Percentiles rank a stretch among this genome's conserved stretches.
phyloP scores from a whole-genome alignment of 2,797 vertebrate species.

The Aplochiton taeniatus region DNA sequence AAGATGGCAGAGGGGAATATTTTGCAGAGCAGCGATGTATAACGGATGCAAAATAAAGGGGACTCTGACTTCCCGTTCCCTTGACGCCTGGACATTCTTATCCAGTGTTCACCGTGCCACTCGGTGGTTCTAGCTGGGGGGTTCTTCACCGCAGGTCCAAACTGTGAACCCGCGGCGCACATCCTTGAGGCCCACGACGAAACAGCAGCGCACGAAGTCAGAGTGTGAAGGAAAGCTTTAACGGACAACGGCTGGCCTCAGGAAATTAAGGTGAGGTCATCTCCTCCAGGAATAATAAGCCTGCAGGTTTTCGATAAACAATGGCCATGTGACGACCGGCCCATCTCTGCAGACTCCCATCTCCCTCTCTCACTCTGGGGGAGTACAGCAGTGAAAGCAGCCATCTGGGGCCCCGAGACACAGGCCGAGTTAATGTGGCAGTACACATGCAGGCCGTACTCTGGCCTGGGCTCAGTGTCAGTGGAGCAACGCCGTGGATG shows the following conservation, averaged over 20 bases:
- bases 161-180: too few relatives aligned
- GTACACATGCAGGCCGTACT: conserved; percentile 36
- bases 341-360: conserved; percentile 34
- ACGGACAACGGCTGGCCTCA: conserved; percentile 9
- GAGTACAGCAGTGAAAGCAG: conserved; percentile 59
- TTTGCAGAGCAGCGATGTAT: conserved; percentile 26
- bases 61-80: too few relatives aligned
- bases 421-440: not conserved
- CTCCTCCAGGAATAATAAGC: conserved; percentile 37
- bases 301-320: conserved; percentile 45
- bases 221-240: conserved; percentile 20
- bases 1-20: conserved; percentile 24
- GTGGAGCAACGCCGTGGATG: conserved; percentile 46
- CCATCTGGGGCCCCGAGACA: conserved; percentile 49
- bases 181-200: not conserved
- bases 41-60: not conserved
- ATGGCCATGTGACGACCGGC: conserved; percentile 39
- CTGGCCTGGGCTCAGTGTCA: conserved; percentile 29
- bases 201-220: not conserved
- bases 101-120: too few relatives aligned
- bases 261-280: conserved; percentile 53
- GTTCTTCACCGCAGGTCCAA: too few relatives aligned
- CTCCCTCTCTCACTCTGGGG: conserved; percentile 38
- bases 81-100: too few relatives aligned
- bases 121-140: too few relatives aligned